These are phyloP conservation scores for Nephotettix cincticeps DNA, from an alignment of 1,140 invertebrate species.

Conservation along the genomic window DNA sequence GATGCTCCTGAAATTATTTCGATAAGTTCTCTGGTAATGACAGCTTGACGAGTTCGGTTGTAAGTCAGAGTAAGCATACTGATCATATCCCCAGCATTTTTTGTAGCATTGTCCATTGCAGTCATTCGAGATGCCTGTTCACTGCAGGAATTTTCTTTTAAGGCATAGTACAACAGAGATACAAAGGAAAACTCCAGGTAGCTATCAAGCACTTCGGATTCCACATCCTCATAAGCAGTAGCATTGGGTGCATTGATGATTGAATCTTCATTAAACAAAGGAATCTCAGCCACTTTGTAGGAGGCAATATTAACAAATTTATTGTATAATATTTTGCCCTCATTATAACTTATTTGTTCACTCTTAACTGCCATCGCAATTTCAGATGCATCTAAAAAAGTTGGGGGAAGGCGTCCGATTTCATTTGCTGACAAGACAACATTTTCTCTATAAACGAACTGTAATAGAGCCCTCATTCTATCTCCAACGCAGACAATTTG, in stretches of 20 bases:
- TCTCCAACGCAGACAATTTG: conserved; percentile 62
- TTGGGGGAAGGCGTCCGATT: conserved; percentile 61
- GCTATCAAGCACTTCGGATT: conserved; percentile 59
- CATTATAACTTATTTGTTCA: conserved; percentile 58
- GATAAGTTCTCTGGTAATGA: conserved; percentile 71
- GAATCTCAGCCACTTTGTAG: conserved; percentile 58
- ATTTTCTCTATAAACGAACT: conserved; percentile 51
- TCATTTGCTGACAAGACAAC: conserved; percentile 59
- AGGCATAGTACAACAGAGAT: conserved; percentile 60
- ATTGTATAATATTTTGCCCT: conserved; percentile 49
- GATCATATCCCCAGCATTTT: conserved; percentile 73
- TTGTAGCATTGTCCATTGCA: conserved; percentile 71
- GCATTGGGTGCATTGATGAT: conserved; percentile 50
- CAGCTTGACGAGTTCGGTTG: conserved; percentile 69
- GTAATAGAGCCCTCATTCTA: conserved; percentile 57
- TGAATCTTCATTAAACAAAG: conserved; percentile 52
- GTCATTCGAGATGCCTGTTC: conserved; percentile 72
- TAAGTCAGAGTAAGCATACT: conserved; percentile 63
- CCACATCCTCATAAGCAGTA: conserved; percentile 51
- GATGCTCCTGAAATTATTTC: conserved; percentile 73
- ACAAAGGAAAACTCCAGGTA: conserved; percentile 66
- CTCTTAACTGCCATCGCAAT: conserved; percentile 58
- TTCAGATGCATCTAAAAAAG: conserved; percentile 62
- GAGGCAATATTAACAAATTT: conserved; percentile 61
- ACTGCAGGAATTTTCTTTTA: conserved; percentile 66